phyloP scores from a whole-genome alignment of 2,797 vertebrate genomes.

The Propithecus deckenii region DNA sequence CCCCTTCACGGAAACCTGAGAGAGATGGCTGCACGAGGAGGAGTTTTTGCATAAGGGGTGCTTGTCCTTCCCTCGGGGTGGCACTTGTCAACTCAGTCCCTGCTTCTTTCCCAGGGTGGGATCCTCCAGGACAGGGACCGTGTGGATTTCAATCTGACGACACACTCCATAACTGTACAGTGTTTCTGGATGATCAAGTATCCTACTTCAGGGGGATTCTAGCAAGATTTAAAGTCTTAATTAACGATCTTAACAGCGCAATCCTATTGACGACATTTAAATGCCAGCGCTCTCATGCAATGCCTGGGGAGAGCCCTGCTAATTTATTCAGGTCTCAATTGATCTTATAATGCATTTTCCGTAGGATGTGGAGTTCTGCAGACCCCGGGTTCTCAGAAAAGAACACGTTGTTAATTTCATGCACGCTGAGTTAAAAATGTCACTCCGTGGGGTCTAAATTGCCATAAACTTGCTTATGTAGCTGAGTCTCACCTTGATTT shows the following conservation, averaged over 20 bases:
- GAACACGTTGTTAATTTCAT: constrained; percentile 22
- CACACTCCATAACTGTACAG: not conserved
- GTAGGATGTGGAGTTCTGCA: not conserved
- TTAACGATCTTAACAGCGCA: not conserved
- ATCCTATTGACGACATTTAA: not conserved
- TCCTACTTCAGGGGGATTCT: not conserved
- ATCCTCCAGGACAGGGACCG: accelerated
- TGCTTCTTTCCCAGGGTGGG: not conserved
- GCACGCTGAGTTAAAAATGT: constrained; percentile 21
- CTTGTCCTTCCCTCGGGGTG: not conserved
- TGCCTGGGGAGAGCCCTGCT: not conserved
- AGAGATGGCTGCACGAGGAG: accelerated
- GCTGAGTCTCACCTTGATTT: not conserved
- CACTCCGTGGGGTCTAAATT: not conserved
- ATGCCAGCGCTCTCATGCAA: not conserved
- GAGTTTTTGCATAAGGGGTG: not conserved
- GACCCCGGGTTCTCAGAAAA: not conserved
- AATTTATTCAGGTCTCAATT: not conserved
- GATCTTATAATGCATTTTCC: constrained; percentile 42
- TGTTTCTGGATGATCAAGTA: not conserved
- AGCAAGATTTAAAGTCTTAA: constrained; percentile 29
- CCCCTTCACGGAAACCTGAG: not conserved
- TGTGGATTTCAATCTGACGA: not conserved
- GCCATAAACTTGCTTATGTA: not conserved
- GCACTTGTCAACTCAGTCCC: not conserved